phyloP scores from a whole-genome alignment of 2,797 vertebrate genomes.

The Sebastes reedi region DNA sequence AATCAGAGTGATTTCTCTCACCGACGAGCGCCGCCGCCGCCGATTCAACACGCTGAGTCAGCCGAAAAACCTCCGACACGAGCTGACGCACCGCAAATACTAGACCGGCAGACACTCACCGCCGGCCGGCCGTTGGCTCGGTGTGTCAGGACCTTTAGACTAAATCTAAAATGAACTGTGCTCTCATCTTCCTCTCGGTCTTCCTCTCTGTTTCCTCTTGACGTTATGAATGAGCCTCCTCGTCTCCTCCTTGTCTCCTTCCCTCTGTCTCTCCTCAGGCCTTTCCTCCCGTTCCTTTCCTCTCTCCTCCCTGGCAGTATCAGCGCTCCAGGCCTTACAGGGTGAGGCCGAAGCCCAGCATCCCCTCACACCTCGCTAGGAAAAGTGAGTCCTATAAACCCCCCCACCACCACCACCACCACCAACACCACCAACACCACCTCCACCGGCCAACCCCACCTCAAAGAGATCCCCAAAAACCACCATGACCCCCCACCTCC shows the following conservation, averaged over 20 bases:
- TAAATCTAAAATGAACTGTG: no score
- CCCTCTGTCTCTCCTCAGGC: slow-evolving; percentile 81
- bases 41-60: no score
- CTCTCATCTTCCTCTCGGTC: background rate
- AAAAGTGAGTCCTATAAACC: slow-evolving; percentile 89
- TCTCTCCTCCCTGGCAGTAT: slow-evolving; percentile 96
- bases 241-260: background rate
- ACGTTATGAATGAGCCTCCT: no score
- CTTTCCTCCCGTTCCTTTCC: slow-evolving; percentile 90
- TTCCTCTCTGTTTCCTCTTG: background rate
- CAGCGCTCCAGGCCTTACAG: slow-evolving; percentile 85
- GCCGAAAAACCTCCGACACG: no score
- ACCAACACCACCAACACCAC: no score
- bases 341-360: slow-evolving; percentile 65
- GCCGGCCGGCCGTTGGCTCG: no score
- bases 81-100: no score
- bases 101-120: no score
- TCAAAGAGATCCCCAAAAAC: background rate
- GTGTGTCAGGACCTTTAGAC: no score
- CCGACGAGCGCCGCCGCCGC: no score
- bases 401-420: background rate
- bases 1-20: no score
- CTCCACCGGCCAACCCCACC: no score
- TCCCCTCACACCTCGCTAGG: slow-evolving; percentile 84
- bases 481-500: background rate